Conservation (phyloP, 2,797 vertebrate species). For the Falco berigora region DNA sequence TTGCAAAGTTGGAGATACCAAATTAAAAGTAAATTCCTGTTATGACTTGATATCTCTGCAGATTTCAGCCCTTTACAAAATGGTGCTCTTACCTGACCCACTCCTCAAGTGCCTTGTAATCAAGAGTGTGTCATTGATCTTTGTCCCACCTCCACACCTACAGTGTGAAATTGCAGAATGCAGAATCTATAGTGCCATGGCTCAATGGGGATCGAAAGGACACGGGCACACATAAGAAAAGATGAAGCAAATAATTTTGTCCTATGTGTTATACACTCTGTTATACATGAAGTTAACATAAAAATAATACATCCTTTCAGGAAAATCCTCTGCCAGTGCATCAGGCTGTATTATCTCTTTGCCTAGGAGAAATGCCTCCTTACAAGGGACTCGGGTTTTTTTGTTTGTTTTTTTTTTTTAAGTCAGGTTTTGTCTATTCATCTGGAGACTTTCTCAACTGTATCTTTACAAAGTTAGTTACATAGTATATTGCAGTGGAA, state of each 20-base stretch:
- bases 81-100: neutral
- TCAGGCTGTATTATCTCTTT: neutral
- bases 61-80: neutral
- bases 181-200: neutral
- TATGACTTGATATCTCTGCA: neutral
- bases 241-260: neutral
- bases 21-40: neutral
- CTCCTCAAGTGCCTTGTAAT: neutral
- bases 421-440: neutral
- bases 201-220: neutral
- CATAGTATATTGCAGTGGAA: neutral
- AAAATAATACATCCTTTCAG: neutral
- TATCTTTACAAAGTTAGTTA: neutral
- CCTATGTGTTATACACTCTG: neutral
- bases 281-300: neutral
- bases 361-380: neutral
- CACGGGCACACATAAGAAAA: neutral
- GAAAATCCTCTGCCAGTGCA: neutral
- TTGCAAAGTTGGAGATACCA: neutral
- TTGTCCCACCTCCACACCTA: neutral
- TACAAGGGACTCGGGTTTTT: neutral
- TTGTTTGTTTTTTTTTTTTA: neutral
- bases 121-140: neutral
- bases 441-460: neutral
- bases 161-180: neutral